Conservation (phyloP, 2,888 invertebrate genomes). For the Cephus sareptanus region DNA sequence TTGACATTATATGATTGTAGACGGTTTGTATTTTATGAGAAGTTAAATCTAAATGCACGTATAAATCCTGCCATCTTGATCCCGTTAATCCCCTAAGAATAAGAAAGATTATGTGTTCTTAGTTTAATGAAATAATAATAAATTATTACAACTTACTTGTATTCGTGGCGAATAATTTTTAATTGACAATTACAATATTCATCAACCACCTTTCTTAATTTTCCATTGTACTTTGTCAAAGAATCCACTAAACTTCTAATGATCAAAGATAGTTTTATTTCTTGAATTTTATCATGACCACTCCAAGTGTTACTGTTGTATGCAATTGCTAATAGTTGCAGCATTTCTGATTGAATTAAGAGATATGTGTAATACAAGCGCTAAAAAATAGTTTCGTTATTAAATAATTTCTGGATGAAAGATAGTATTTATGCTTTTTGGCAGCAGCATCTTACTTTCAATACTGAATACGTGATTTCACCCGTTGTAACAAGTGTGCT, state of each 20-base stretch:
- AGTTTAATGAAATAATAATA: too few relatives aligned
- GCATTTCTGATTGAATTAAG: constrained; percentile 57
- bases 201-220: constrained; percentile 38
- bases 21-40: constrained; percentile 53
- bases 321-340: constrained; percentile 49
- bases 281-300: constrained; percentile 28
- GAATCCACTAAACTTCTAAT: constrained; percentile 32
- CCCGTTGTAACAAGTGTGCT: constrained; percentile 36
- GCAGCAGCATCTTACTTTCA: constrained; percentile 39
- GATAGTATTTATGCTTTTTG: constrained; percentile 9
- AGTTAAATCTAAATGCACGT: constrained; percentile 53
- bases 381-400: constrained; percentile 35
- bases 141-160: constrained; percentile 30
- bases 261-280: constrained; percentile 38
- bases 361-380: constrained; percentile 54
- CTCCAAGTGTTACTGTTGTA: constrained; percentile 38
- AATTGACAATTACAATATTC: constrained; percentile 42
- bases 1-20: constrained; percentile 45
- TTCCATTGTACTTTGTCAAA: constrained; percentile 33
- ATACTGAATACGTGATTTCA: constrained; percentile 48
- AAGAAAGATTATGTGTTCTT: background rate
- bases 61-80: constrained; percentile 56
- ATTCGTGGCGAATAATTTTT: constrained; percentile 35
- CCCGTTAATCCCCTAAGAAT: constrained; percentile 34
- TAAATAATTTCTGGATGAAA: constrained; percentile 15